These are phyloP conservation scores for Drosophila sechellia DNA, from an alignment of 1,140 invertebrate genomes.

Conservation along the genomic window DNA sequence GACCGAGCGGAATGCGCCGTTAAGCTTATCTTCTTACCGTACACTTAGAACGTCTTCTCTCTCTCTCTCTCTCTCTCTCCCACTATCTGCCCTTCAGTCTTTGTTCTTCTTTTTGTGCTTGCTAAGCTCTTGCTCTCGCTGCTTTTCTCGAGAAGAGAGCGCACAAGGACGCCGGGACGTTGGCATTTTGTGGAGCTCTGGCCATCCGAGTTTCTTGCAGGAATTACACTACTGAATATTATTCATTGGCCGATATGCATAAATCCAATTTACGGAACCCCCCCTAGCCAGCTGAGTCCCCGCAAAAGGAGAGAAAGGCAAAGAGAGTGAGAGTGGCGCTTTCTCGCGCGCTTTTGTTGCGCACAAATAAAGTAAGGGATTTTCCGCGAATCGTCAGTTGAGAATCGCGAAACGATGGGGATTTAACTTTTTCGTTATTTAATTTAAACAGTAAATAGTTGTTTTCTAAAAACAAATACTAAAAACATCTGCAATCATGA, in stretches of 20 bases:
- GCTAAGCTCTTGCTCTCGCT: background rate
- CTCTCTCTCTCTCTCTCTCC: background rate
- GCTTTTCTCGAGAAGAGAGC: background rate
- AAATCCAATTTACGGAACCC: constrained; percentile 61
- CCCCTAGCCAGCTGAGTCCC: constrained; percentile 28
- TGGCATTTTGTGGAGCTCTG: constrained; percentile 23
- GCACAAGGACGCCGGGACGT: constrained; percentile 40
- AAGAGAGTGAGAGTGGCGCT: constrained; percentile 28
- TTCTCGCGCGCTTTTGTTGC: constrained; percentile 56
- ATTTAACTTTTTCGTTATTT: no score
- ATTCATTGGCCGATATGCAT: constrained; percentile 42
- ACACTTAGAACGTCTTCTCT: background rate
- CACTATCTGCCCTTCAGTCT: background rate
- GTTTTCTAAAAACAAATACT: no score
- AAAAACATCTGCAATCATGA: no score
- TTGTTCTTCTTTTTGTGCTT: background rate
- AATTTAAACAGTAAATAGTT: no score
- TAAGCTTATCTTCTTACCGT: constrained; percentile 13
- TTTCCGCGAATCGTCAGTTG: constrained; percentile 14
- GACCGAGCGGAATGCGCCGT: constrained; percentile 16
- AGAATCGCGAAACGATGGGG: no score
- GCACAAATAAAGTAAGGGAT: constrained; percentile 26
- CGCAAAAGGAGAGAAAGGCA: constrained; percentile 16
- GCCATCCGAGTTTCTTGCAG: constrained; percentile 17
- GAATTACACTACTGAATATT: constrained; percentile 16